These are phyloP conservation scores for Centropristis striata DNA, from an alignment of 2,113 vertebrate genomes.

Conservation along the genomic window DNA sequence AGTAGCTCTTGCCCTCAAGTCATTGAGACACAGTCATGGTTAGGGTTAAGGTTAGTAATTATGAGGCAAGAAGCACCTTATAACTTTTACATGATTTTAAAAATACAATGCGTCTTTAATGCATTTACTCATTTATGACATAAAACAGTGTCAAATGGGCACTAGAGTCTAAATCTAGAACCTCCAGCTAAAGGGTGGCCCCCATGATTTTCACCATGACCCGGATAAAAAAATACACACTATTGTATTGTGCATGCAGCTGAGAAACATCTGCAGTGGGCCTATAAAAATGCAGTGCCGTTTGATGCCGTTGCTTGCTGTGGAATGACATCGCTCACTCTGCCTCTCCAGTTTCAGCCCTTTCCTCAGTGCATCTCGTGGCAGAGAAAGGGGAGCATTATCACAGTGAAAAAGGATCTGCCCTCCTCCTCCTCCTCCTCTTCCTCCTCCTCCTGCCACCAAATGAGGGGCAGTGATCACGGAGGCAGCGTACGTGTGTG, in stretches of 20 bases:
- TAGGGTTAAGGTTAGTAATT: background rate
- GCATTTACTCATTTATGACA: background rate
- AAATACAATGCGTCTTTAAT: background rate
- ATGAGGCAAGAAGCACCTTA: background rate
- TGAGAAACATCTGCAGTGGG: slow-evolving; percentile 71
- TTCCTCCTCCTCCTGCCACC: slow-evolving; percentile 34
- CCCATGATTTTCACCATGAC: slow-evolving; percentile 25
- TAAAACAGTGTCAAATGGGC: slow-evolving; percentile 11
- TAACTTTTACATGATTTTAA: background rate
- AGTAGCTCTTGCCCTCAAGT: background rate
- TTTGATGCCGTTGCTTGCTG: slow-evolving; percentile 59
- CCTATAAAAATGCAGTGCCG: slow-evolving; percentile 55
- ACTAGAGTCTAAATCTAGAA: slow-evolving; percentile 16
- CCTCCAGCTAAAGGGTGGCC: slow-evolving; percentile 30
- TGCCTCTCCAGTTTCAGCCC: slow-evolving; percentile 71
- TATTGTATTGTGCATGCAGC: slow-evolving; percentile 52
- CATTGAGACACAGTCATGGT: too few species aligned
- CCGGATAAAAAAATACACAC: slow-evolving; percentile 45
- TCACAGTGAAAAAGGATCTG: slow-evolving; percentile 75
- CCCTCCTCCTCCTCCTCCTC: slow-evolving; percentile 24
- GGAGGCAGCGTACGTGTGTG: slow-evolving; percentile 16
- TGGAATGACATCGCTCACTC: slow-evolving; percentile 74
- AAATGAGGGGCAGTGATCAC: slow-evolving; percentile 71
- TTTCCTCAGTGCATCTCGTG: slow-evolving; percentile 57
- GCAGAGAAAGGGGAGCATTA: slow-evolving; percentile 78